A percentile compares a stretch with the other conserved stretches of the same genome.
phyloP scores from a whole-genome alignment of 2,797 vertebrate species.

The Pseudochromis fuscus region DNA sequence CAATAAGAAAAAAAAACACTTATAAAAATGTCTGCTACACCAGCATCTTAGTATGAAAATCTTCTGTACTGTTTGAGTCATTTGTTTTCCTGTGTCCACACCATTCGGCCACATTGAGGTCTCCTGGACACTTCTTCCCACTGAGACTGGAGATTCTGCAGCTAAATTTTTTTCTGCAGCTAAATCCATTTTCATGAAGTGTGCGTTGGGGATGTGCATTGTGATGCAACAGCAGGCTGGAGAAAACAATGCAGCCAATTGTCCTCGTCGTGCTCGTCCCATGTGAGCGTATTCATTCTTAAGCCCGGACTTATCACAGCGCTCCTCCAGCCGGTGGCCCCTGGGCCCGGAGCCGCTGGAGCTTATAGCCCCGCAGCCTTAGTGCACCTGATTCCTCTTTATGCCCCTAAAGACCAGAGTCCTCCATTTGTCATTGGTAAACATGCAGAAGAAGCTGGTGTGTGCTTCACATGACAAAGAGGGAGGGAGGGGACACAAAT shows the following conservation, averaged over 20 bases:
- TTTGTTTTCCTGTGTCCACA: too few species aligned
- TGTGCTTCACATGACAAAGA: slow-evolving; percentile 54
- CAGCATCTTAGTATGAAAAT: too few species aligned
- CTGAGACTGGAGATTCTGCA: slow-evolving; percentile 40
- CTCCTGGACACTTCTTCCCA: slow-evolving; percentile 7
- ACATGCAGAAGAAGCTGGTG: slow-evolving; percentile 72
- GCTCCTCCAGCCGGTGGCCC: slow-evolving; percentile 74
- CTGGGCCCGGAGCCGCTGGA: slow-evolving; percentile 74
- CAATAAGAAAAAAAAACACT: too few species aligned
- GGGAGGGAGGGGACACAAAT: slow-evolving; percentile 65
- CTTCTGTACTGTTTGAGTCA: too few species aligned
- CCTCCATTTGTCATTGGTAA: slow-evolving; percentile 86
- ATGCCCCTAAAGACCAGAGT: slow-evolving; percentile 77
- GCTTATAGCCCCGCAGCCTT: slow-evolving; percentile 67
- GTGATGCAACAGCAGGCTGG: slow-evolving; percentile 75
- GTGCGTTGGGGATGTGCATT: slow-evolving; percentile 67
- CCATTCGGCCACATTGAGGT: too few species aligned
- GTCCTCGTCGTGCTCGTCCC: slow-evolving; percentile 68
- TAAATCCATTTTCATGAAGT: slow-evolving; percentile 74
- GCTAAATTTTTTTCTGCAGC: slow-evolving; percentile 65
- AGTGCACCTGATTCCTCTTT: slow-evolving; percentile 77
- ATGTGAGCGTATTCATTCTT: slow-evolving; percentile 74
- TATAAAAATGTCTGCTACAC: too few species aligned
- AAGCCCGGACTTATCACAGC: slow-evolving; percentile 70
- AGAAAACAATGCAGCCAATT: slow-evolving; percentile 74